Conservation (phyloP, 35 echinoderm and acorn worm species). For the Lytechinus pictus region DNA sequence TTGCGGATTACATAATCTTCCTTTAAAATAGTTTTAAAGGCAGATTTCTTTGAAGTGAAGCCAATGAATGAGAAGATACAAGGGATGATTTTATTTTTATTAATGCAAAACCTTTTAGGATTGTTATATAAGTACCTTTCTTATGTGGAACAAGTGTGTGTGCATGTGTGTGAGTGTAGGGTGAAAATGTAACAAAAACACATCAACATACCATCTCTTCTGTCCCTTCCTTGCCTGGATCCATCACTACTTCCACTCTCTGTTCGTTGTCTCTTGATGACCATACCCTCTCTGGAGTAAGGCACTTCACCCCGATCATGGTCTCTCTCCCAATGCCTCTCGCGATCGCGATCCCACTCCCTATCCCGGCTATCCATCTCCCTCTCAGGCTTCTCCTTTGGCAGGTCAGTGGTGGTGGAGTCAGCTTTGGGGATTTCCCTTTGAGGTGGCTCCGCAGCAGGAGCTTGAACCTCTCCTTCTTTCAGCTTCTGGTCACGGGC, state of each 20-base stretch:
- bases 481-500: constrained; percentile 4
- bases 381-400: neutral
- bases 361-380: constrained; percentile 47
- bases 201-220: constrained; percentile 49
- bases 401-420: neutral
- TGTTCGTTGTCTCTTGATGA: constrained; percentile 70
- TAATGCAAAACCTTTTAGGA: no score
- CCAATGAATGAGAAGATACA: neutral
- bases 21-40: no score
- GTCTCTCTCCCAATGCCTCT: constrained; percentile 39
- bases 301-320: constrained; percentile 21
- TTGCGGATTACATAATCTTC: neutral
- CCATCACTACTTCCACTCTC: constrained; percentile 99
- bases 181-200: neutral
- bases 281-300: constrained; percentile 49
- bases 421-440: neutral
- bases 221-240: constrained; percentile 82
- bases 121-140: no score
- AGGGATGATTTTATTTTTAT: neutral
- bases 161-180: neutral
- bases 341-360: constrained; percentile 35
- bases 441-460: neutral
- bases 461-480: neutral
- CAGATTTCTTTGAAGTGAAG: neutral
- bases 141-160: no score